A percentile compares a stretch with the other conserved stretches of the same genome.
Evolutionary conservation across 2,797 vertebrate genomes (phyloP).

Genomic region (Aselliscus stoliczkanus): DNA sequence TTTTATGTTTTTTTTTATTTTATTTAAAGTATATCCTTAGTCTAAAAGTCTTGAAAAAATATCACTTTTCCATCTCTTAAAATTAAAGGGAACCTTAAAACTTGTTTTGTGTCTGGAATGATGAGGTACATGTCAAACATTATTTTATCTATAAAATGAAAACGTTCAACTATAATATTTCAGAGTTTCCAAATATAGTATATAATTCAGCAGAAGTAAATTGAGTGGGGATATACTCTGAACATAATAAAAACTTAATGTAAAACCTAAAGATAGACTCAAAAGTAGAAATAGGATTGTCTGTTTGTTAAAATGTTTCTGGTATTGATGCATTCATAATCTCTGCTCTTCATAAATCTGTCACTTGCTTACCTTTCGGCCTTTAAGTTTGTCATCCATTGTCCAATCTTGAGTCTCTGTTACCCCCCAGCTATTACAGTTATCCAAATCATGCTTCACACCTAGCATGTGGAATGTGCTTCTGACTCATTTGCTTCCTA

Average conservation of each 20-base stretch:
- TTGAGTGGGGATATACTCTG: not conserved
- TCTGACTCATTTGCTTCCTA: not conserved
- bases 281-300: not conserved
- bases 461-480: not conserved
- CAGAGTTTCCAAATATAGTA: not conserved
- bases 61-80: not conserved
- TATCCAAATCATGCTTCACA: not conserved
- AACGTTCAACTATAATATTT: not conserved
- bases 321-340: not conserved
- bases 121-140: not conserved
- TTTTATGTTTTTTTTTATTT: not conserved
- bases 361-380: not conserved
- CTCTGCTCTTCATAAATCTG: conserved; percentile 12
- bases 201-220: not conserved
- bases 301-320: not conserved
- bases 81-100: not conserved
- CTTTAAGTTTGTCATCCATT: not conserved
- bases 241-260: not conserved
- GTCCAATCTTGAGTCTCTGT: not conserved
- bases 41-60: not conserved
- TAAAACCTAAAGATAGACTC: not conserved
- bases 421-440: not conserved
- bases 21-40: not conserved
- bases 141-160: not conserved
- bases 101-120: conserved; percentile 15